Percentiles rank a stretch among this genome's conserved stretches.
Evolutionary conservation across 2,797 vertebrate genomes (phyloP).

Genomic region (Melanotaenia nigrans): DNA sequence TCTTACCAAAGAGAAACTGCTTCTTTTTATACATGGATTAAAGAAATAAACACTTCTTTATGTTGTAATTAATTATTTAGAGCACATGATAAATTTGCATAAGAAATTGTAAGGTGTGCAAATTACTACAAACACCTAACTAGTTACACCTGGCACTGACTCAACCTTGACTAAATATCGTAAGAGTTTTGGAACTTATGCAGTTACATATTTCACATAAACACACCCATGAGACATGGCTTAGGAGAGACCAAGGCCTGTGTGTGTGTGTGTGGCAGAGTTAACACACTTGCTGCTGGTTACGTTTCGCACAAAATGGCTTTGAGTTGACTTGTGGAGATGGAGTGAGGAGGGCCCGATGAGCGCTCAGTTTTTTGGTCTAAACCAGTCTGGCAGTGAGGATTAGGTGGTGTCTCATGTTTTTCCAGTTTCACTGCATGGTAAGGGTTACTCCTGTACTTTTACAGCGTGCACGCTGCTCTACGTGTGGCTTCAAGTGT

Average conservation of each 20-base stretch:
- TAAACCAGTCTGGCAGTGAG: constrained; percentile 71
- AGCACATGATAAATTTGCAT: constrained; percentile 8
- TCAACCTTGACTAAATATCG: constrained; percentile 1
- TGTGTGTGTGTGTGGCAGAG: constrained; percentile 22
- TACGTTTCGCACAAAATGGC: constrained; percentile 53
- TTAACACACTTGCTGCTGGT: constrained; percentile 58
- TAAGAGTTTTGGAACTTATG: constrained; percentile 5
- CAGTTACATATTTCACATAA: constrained; percentile 40
- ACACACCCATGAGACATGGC: constrained; percentile 40
- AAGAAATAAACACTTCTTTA: not conserved
- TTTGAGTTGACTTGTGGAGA: constrained; percentile 31
- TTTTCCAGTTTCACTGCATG: constrained; percentile 76
- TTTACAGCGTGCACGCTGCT: constrained; percentile 11
- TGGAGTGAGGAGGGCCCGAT: constrained; percentile 45
- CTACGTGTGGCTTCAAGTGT: not conserved
- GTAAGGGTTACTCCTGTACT: constrained; percentile 28
- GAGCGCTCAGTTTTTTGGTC: constrained; percentile 49
- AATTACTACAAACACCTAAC: not conserved
- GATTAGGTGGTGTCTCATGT: constrained; percentile 66
- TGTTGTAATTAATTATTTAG: constrained; percentile 4
- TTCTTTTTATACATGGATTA: not conserved
- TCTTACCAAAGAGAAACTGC: not conserved
- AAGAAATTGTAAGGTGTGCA: too few relatives aligned
- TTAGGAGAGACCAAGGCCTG: constrained; percentile 20
- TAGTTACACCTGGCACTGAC: constrained; percentile 18